These are phyloP conservation scores for cattle (Bos taurus) DNA, from an alignment of 2,113 vertebrate species.

Conservation along the genomic window DNA sequence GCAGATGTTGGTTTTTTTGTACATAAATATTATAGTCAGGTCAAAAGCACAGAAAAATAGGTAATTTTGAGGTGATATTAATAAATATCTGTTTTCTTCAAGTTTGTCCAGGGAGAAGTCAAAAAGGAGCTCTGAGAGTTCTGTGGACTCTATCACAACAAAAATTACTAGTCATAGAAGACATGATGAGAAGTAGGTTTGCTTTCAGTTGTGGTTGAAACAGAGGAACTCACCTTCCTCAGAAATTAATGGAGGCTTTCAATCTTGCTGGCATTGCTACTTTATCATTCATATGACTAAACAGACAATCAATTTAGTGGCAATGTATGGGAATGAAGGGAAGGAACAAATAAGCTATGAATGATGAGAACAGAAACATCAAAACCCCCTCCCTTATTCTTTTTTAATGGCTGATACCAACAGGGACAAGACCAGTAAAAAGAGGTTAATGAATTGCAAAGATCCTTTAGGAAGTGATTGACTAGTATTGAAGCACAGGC, in stretches of 20 bases:
- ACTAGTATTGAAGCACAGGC: conserved; percentile 95
- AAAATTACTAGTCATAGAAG: conserved; percentile 70
- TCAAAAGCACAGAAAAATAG: neutral
- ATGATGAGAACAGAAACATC: conserved; percentile 95
- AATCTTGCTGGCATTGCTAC: conserved; percentile 85
- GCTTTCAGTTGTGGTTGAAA: conserved; percentile 72
- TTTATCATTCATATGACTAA: conserved; percentile 98
- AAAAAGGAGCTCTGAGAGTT: conserved; percentile 59
- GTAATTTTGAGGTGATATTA: neutral
- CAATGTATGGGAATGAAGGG: conserved; percentile 94
- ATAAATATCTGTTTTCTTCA: conserved; percentile 60
- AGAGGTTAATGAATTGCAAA: conserved; percentile 98
- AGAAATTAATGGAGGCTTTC: conserved; percentile 87
- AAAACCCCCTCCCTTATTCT: conserved; percentile 87
- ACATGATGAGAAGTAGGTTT: conserved; percentile 61
- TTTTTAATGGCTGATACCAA: conserved; percentile 97
- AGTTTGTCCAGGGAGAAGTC: conserved; percentile 66
- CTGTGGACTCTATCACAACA: conserved; percentile 40
- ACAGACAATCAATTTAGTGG: conserved; percentile 97
- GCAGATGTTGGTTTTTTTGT: neutral
- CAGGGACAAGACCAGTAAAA: conserved; percentile 94
- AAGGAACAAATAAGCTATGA: conserved; percentile 96
- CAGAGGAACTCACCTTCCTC: conserved; percentile 80
- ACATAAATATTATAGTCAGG: neutral
- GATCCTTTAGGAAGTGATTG: conserved; percentile 97